A percentile compares a stretch with the other conserved stretches of the same genome.
These are phyloP conservation scores for Lordiphosa collinella DNA, from an alignment of 1,140 invertebrate species.

Conservation along the genomic window DNA sequence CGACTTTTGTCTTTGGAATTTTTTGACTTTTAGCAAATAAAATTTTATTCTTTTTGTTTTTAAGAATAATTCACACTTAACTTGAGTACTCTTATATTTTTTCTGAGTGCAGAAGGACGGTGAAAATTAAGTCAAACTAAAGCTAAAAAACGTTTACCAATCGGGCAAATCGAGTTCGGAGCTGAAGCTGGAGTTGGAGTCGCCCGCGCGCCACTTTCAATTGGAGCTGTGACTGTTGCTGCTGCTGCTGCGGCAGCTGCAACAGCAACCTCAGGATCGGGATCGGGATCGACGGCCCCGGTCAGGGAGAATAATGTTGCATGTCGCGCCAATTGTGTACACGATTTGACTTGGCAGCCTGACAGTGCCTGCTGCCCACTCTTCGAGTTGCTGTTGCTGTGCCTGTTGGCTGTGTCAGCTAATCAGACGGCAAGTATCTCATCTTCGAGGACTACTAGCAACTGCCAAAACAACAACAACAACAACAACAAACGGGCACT, in stretches of 20 bases:
- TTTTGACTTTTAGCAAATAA: too few species aligned
- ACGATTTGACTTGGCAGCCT: slow-evolving; percentile 77
- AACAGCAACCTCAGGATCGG: slow-evolving; percentile 36
- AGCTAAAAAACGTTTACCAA: slow-evolving; percentile 65
- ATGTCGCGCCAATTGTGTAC: slow-evolving; percentile 78
- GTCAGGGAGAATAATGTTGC: slow-evolving; percentile 69
- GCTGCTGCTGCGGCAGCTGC: slow-evolving; percentile 15
- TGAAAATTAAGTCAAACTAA: slow-evolving; percentile 79
- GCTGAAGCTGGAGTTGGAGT: slow-evolving; percentile 17
- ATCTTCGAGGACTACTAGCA: slow-evolving; percentile 78
- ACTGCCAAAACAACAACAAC: slow-evolving; percentile 71
- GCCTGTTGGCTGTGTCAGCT: slow-evolving; percentile 60
- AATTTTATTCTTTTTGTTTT: too few species aligned
- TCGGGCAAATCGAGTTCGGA: slow-evolving; percentile 33
- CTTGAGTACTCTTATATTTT: too few species aligned
- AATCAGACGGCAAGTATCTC: slow-evolving; percentile 79
- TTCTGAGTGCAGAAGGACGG: slow-evolving; percentile 28
- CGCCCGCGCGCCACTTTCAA: slow-evolving; percentile 57
- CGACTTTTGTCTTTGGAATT: too few species aligned
- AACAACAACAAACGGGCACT: slow-evolving; percentile 31
- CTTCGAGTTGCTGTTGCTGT: slow-evolving; percentile 43
- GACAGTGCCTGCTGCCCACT: slow-evolving; percentile 71
- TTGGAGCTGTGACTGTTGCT: slow-evolving; percentile 36
- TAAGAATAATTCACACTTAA: too few species aligned
- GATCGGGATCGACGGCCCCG: slow-evolving; percentile 46